Evolutionary conservation across 2,888 invertebrate species (phyloP), one percentile per base, ranked within the genome.

Genomic region (Hyposoter dolosus): DNA sequence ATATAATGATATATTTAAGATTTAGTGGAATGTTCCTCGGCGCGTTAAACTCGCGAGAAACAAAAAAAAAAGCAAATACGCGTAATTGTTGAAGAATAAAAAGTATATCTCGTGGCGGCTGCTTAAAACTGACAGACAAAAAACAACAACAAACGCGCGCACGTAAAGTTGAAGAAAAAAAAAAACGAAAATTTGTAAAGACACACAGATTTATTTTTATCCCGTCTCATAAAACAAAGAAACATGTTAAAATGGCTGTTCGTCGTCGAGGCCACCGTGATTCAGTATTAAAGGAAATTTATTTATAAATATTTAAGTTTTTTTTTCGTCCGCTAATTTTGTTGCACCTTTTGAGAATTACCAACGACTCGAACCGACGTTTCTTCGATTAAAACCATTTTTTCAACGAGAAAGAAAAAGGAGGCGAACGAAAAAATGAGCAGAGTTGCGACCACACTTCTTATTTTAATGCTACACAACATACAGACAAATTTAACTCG

Each of bases 201-300:
- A 85, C 84, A 78, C 68, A 65, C 76, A 56, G 23, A 79, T 82
- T 78, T 56, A 75, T 85, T 78, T 80, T 84, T 60, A 69, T 68
- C 66, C 53, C 35, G 5, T 43, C 65, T 65, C 40, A 23, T 65
- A n/a, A 78, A 83, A 60, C 15, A 6, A 60, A 60, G 28, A 15
- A 60, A 80, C 66, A 82, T 83, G 45, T 88, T 90, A 88, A 89
- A 89, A 86, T 82, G 28, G 60, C 28, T 75, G 88, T 88, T 83
- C 88, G 87, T 88, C 83, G 88, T 75, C 76, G 85, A 88, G 81
- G 85, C 86, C 86, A 89, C 89, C 90, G 89, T 90, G 90, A 90
- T 91, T 89, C 92, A 92, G 92, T 92, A 92, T 92, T 92, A 92
- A 90, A 79, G 53, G 40, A 74, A 83, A 88, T 89, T 89, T 89